A percentile compares a stretch with the other conserved stretches of the same genome.
phyloP scores from a whole-genome alignment of 1,140 invertebrate species.

The Lordiphosa clarofinis region DNA sequence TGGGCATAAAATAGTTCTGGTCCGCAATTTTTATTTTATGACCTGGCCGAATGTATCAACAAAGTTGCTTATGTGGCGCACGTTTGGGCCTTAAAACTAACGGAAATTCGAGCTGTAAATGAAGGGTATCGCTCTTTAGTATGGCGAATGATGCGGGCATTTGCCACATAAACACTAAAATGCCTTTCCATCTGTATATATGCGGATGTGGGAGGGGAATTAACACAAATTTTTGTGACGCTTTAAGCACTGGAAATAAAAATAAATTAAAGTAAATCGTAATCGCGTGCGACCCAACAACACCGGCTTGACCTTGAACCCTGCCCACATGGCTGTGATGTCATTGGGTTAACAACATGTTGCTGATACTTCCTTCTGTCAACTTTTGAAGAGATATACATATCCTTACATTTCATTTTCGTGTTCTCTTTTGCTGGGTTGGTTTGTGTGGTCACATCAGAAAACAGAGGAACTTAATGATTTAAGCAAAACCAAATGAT shows the following conservation, averaged over 20 bases:
- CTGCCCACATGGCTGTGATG: not conserved
- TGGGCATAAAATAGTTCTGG: too few species aligned
- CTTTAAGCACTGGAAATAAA: constrained; percentile 53
- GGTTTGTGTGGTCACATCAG: too few species aligned
- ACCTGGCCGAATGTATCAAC: constrained; percentile 6
- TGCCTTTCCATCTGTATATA: constrained; percentile 33
- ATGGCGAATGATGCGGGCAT: constrained; percentile 52
- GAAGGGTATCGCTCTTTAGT: constrained; percentile 36
- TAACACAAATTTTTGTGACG: constrained; percentile 48
- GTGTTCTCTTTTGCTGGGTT: too few species aligned
- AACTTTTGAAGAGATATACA: not conserved
- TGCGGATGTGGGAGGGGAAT: constrained; percentile 35
- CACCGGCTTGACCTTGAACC: constrained; percentile 24
- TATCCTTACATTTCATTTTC: not conserved
- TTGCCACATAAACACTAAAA: constrained; percentile 39
- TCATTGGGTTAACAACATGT: constrained; percentile 9
- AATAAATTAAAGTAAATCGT: constrained; percentile 56
- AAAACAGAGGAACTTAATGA: too few species aligned
- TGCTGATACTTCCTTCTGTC: not conserved
- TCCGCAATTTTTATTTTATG: constrained; percentile 35
- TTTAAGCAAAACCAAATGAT: too few species aligned
- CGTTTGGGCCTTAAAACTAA: constrained; percentile 70
- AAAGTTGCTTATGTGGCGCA: constrained; percentile 29
- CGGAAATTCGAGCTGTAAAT: constrained; percentile 60
- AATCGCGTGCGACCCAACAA: constrained; percentile 29